Conservation (phyloP, 2,113 vertebrate species). For the Passer domesticus region DNA sequence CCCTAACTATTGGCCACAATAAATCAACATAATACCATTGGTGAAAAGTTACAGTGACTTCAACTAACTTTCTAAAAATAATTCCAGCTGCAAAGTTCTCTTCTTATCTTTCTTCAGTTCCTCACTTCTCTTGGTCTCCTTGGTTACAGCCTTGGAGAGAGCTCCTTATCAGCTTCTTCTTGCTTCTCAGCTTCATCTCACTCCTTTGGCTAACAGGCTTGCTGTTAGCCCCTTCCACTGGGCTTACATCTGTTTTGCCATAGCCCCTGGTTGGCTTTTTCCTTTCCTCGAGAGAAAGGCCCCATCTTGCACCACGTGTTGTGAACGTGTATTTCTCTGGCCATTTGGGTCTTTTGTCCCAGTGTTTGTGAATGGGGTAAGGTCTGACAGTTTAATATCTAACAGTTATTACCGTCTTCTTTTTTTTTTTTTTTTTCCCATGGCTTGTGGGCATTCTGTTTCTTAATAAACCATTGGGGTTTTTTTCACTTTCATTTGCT, state of each 20-base stretch:
- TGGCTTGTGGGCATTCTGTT: background rate
- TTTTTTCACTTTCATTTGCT: background rate
- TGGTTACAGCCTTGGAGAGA: no score
- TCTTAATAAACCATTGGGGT: background rate
- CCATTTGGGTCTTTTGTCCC: background rate
- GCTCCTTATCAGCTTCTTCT: no score
- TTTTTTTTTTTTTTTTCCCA: background rate
- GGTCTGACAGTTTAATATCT: background rate
- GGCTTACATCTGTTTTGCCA: background rate
- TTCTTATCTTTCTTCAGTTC: no score
- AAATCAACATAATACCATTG: no score
- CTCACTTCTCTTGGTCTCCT: no score
- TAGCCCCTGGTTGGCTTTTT: background rate
- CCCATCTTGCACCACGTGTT: rapidly evolving
- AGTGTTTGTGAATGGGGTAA: rapidly evolving
- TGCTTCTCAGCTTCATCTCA: no score
- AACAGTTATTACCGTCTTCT: background rate
- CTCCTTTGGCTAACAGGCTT: no score
- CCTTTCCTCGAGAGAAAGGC: background rate
- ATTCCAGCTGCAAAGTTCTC: no score
- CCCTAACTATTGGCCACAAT: no score
- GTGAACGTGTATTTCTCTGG: background rate
- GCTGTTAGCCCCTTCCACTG: no score
- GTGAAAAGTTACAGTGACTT: no score
- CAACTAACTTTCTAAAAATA: no score